Evolutionary conservation across 2,888 invertebrate species (phyloP), one percentile per base, ranked within the genome.

Genomic region (Choristoneura rosaceana): DNA sequence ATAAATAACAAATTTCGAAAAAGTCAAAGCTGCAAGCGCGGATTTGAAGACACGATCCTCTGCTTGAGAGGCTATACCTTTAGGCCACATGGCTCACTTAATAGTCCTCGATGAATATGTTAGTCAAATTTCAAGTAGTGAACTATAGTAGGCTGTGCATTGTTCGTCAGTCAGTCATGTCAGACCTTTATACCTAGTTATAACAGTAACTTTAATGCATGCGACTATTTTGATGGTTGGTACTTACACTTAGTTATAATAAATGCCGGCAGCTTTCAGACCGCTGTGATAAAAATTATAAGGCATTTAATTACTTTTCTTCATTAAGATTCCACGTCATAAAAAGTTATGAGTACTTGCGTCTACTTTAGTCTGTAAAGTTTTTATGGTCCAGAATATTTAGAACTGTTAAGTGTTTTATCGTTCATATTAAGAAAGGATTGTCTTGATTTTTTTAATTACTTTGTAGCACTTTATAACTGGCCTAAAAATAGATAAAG

Each of bases 391-490:
- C 38, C 15, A 62, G 45, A 45, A 62, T 17, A 38, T 43, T 41
- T 63, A 47, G 17, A 63, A 41, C 15, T 80, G 79, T 82, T 82
- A 55, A 25, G 55, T 55, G 25, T 55, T 55, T 55, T 55, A 38
- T 38, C 38, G 4, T 38, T 38, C 38, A 7, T 38, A 38, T 38
- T 38, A 38, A 38, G 38, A 38, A 34, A 38, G 7, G 7, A 38
- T 38, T 38, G 38, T 7, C 38, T 38, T 38, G 0, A 38, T 38
- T 38, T 38, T 52, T 25, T 25, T 25, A 1, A 25, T 25, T 25
- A 47, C 47, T 47, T 52, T 52, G 0, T 9, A 52, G 47, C 14
- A 52, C 15, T 17, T 52, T 52, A 17, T 52, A 17, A 14, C 38
- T 7, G 15, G 7, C 12, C 2, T 52, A 9, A 17, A 52, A 52